Percentiles rank a stretch among this genome's conserved stretches.
phyloP scores from a whole-genome alignment of 2,888 invertebrate species.

The Drosophila yooni region DNA sequence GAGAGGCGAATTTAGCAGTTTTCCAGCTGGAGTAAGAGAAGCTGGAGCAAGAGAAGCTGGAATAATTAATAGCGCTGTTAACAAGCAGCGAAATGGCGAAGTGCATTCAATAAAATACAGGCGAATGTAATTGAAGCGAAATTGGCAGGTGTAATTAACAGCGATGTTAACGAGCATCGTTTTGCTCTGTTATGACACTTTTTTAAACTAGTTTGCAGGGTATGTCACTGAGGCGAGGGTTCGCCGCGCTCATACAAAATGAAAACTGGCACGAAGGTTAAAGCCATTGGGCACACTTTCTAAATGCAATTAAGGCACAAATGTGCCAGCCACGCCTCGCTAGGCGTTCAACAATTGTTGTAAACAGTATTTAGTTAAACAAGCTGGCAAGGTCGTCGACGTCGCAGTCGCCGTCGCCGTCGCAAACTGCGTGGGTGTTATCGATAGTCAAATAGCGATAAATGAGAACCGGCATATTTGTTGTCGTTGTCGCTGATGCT shows the following conservation, averaged over 20 bases:
- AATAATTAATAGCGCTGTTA: constrained; percentile 11
- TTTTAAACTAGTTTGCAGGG: constrained; percentile 7
- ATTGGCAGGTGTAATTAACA: constrained; percentile 16
- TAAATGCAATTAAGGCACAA: constrained; percentile 36
- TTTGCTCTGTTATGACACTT: constrained; percentile 18
- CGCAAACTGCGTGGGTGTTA: constrained; percentile 52
- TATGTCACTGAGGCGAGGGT: constrained; percentile 24
- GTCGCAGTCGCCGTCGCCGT: background rate
- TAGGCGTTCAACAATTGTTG: constrained; percentile 47
- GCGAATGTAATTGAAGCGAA: background rate
- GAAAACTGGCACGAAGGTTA: constrained; percentile 47
- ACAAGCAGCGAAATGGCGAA: background rate
- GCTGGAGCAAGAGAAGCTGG: too few relatives aligned
- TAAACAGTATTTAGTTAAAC: constrained; percentile 40
- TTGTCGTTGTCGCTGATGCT: constrained; percentile 18
- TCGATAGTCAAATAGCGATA: constrained; percentile 38
- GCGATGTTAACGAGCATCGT: constrained; percentile 25
- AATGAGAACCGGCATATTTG: constrained; percentile 39
- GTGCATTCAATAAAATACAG: background rate
- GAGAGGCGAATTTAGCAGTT: background rate
- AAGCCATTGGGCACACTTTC: constrained; percentile 46
- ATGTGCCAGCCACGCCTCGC: constrained; percentile 15
- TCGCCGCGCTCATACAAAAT: constrained; percentile 31
- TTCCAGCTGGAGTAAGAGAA: too few relatives aligned
- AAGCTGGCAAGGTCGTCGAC: constrained; percentile 50